Conservation (phyloP, 2,888 invertebrate genomes). For the Ceraclea dissimilis region DNA sequence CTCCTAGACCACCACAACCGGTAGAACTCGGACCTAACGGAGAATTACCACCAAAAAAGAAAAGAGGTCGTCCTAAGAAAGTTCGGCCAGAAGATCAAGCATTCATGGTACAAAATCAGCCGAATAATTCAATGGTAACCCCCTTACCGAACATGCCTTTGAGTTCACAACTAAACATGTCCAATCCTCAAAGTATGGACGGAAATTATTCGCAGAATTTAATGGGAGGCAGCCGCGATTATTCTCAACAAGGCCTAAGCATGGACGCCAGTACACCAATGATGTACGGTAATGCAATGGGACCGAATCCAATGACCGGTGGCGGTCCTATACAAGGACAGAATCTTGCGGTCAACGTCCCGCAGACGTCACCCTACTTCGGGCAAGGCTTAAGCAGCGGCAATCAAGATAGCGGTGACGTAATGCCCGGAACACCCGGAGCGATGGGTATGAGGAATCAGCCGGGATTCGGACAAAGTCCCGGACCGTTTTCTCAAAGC, state of each 20-base stretch:
- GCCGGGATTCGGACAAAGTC: conserved; percentile 24
- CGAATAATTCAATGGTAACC: conserved; percentile 11
- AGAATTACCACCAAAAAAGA: conserved; percentile 69
- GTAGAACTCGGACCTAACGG: conserved; percentile 30
- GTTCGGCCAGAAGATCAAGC: conserved; percentile 58
- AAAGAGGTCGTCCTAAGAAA: conserved; percentile 82
- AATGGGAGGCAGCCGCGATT: conserved; percentile 13
- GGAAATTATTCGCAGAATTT: conserved; percentile 34
- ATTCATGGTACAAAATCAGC: conserved; percentile 30
- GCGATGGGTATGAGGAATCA: conserved; percentile 19
- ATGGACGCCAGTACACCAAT: conserved; percentile 15
- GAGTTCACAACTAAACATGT: conserved; percentile 7
- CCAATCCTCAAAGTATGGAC: conserved; percentile 28
- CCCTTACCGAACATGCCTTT: conserved; percentile 20
- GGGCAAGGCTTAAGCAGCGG: conserved; percentile 7
- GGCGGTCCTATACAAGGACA: conserved; percentile 11
- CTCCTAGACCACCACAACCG: conserved; percentile 37
- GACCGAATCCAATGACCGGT: conserved; percentile 11
- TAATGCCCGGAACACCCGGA: conserved; percentile 23
- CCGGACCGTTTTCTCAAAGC: conserved; percentile 32
- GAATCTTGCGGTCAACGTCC: conserved; percentile 26
- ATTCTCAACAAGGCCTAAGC: conserved; percentile 12
- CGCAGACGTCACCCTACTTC: conserved; percentile 28
- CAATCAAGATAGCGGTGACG: conserved; percentile 11
- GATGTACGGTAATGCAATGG: conserved; percentile 27